Evolutionary conservation across 2,888 invertebrate species (phyloP), one percentile per base, ranked within the genome.

Genomic region (Liodrosophila aerea): DNA sequence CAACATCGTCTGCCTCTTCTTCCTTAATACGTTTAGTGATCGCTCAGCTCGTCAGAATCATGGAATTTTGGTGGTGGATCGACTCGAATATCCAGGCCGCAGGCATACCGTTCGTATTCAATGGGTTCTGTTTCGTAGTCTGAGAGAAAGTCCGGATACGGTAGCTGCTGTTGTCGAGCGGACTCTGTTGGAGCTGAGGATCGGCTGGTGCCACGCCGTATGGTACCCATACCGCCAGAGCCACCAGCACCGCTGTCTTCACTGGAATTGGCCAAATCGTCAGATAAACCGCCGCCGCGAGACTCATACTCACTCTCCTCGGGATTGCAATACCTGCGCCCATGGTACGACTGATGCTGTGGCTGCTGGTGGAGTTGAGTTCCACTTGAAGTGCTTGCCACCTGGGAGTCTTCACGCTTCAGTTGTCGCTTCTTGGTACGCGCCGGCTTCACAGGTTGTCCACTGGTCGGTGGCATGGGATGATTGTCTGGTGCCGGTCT

Each of bases 31-130:
- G 8, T 41, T 76, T 83, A 87, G 57, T 86, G 88, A 72, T 89
- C 89, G 71, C 89, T 89, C 13, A 86, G 64, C 71, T 93, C 92
- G 76, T 93, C 93, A 86, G 95, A 95, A 84, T 94, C 94, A 76
- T 95, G 95, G 82, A 95, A 92, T 68, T 94, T 91, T 50, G 95
- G 95, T 50, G 95, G 95, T n/a, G 95, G 95, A 78, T 95, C 92
- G 18, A 93, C 93, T 30, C 94, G 92, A 13, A 95, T 93, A 83
- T 95, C 95, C 86, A 95, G 94, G 72, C 95, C 95, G n/a, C 93
- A 93, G 54, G 93, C 91, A 87, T 94, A 92, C 82, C 94, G 92
- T 87, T 95, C 92, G 77, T 92, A 91, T 89, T 94, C 91, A 64
- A 91, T 91, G 1, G 91, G 91, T 68, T 92, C 91, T 18, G 91